Evolutionary conservation across 64 coral and sea anemone genomes (phyloP).

Genomic region (Porites lutea): DNA sequence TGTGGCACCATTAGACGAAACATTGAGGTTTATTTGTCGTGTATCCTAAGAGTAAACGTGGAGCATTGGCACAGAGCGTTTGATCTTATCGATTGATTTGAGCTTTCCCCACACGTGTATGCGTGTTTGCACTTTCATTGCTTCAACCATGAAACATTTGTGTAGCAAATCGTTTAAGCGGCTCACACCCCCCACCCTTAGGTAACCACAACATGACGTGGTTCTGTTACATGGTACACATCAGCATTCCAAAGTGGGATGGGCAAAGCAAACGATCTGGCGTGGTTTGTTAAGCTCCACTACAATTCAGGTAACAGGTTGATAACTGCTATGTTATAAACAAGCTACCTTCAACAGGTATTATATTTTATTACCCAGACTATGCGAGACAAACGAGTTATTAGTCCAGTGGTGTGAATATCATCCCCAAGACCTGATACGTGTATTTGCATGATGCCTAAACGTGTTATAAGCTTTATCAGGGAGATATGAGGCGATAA

Average conservation of each 20-base stretch:
- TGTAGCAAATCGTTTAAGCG: neutral
- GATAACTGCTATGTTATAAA: neutral
- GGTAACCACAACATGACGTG: neutral
- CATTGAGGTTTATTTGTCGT: conserved; percentile 42
- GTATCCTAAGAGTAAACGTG: conserved; percentile 98
- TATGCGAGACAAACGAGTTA: conserved; percentile 49
- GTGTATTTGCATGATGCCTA: conserved; percentile 36
- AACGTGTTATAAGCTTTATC: conserved; percentile 72
- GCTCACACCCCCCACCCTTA: neutral
- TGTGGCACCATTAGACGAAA: conserved; percentile 65
- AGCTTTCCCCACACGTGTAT: conserved; percentile 69
- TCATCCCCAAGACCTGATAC: conserved; percentile 55
- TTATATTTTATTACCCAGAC: conserved; percentile 19
- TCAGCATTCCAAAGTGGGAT: conserved; percentile 44
- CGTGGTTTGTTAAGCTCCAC: neutral
- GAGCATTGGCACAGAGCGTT: neutral
- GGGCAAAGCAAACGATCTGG: neutral
- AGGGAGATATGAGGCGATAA: conserved; percentile 33
- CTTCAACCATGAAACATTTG: conserved; percentile 55
- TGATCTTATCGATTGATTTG: conserved; percentile 79
- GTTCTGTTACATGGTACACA: neutral
- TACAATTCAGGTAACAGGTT: conserved; percentile 8
- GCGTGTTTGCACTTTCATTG: conserved; percentile 86
- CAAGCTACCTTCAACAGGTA: conserved; percentile 31
- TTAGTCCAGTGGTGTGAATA: conserved; percentile 48